Conservation (phyloP, 2,113 vertebrate genomes). For the Apistogramma diplotaenia region DNA sequence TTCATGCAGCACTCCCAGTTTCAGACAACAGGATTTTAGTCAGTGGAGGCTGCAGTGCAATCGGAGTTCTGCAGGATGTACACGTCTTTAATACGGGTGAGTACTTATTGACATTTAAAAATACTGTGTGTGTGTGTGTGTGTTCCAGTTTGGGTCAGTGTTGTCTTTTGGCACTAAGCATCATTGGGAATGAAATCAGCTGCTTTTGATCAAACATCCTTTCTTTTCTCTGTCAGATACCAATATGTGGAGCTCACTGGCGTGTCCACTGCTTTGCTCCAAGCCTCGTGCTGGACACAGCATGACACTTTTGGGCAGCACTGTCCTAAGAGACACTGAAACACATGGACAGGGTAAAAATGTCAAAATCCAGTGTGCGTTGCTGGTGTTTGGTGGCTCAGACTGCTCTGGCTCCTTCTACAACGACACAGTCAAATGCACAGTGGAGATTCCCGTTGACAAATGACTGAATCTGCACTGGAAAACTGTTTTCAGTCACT, state of each 20-base stretch:
- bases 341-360: slow-evolving; percentile 43
- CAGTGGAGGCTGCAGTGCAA: slow-evolving; percentile 84
- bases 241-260: slow-evolving; percentile 79
- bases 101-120: neutral
- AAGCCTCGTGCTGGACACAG: slow-evolving; percentile 84
- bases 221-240: slow-evolving; percentile 72
- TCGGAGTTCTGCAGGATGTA: slow-evolving; percentile 81
- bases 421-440: slow-evolving; percentile 76
- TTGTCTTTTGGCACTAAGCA: rapidly evolving
- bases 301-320: slow-evolving; percentile 70
- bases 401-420: slow-evolving; percentile 83
- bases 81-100: slow-evolving; percentile 82
- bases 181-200: neutral
- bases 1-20: slow-evolving; percentile 84
- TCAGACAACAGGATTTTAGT: slow-evolving; percentile 82
- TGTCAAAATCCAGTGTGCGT: slow-evolving; percentile 22
- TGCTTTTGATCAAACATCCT: neutral
- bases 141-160: neutral
- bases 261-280: slow-evolving; percentile 69
- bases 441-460: slow-evolving; percentile 52
- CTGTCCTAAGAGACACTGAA: slow-evolving; percentile 37
- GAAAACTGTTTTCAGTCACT: neutral
- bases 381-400: slow-evolving; percentile 86
- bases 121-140: too few relatives aligned
- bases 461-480: neutral